Conservation (phyloP, 2,888 invertebrate species). For the Litoditis marina region DNA sequence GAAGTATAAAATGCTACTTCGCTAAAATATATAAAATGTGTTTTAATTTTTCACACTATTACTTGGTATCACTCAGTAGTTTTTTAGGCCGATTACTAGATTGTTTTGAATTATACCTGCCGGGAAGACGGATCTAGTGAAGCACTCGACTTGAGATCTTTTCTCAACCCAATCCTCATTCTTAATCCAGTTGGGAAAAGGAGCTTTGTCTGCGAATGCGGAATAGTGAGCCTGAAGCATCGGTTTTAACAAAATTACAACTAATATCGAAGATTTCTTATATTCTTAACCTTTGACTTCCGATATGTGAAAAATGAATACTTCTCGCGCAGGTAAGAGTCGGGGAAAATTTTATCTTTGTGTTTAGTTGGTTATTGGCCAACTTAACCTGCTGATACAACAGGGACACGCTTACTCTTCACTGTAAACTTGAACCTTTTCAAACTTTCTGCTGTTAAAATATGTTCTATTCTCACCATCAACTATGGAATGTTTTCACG, state of each 20-base stretch:
- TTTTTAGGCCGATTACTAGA: no score
- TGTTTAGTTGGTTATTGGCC: neutral
- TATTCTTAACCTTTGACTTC: no score
- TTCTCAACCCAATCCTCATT: slow-evolving; percentile 27
- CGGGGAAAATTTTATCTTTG: neutral
- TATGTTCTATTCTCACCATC: no score
- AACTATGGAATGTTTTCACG: no score
- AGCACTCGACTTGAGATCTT: slow-evolving; percentile 32
- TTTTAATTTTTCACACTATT: neutral
- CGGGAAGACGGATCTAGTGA: slow-evolving; percentile 40
- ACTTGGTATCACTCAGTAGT: neutral
- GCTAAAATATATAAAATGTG: no score
- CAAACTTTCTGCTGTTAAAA: no score
- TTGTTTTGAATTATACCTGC: slow-evolving; percentile 19
- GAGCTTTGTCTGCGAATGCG: slow-evolving; percentile 37
- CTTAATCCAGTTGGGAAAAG: slow-evolving; percentile 36
- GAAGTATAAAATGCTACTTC: no score
- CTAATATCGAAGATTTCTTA: no score
- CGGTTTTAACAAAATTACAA: no score
- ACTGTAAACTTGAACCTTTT: neutral
- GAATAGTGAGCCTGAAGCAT: slow-evolving; percentile 25
- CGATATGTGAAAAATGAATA: no score
- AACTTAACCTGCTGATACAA: no score
- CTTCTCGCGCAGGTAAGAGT: no score
- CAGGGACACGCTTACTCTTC: neutral